These are phyloP conservation scores for Lypha dubia DNA, from an alignment of 2,888 invertebrate species.

Conservation along the genomic window DNA sequence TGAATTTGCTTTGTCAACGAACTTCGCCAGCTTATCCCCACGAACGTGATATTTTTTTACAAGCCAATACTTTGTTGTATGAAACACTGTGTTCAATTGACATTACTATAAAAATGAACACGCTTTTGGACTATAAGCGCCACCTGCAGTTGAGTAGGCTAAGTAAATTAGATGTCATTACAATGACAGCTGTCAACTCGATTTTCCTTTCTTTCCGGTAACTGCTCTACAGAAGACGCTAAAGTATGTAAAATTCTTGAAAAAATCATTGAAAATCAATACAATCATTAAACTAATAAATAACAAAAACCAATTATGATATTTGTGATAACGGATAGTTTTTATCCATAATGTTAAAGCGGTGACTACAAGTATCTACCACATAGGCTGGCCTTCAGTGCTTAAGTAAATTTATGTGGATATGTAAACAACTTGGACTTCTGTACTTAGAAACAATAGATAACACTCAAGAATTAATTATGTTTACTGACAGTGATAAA, in stretches of 20 bases:
- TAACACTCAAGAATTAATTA: too few relatives aligned
- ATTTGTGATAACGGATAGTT: background rate
- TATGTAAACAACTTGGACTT: background rate
- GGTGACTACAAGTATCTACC: background rate
- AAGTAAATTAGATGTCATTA: slow-evolving; percentile 4
- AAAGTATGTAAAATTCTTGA: slow-evolving; percentile 80
- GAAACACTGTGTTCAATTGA: slow-evolving; percentile 1
- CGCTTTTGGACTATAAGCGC: background rate
- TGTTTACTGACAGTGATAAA: too few relatives aligned
- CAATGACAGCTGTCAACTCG: slow-evolving; percentile 74
- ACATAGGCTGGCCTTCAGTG: slow-evolving; percentile 1
- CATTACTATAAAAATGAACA: slow-evolving; percentile 15
- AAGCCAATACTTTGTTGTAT: too few relatives aligned
- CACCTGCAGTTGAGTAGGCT: slow-evolving; percentile 17
- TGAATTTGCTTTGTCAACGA: too few relatives aligned
- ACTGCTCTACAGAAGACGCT: slow-evolving; percentile 80
- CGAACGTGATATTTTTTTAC: too few relatives aligned
- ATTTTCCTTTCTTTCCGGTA: slow-evolving; percentile 83
- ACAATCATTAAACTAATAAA: slow-evolving; percentile 71
- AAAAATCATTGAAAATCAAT: slow-evolving; percentile 78
- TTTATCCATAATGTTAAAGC: slow-evolving; percentile 11
- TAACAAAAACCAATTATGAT: slow-evolving; percentile 31
- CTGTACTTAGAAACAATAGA: background rate
- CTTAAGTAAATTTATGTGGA: background rate
- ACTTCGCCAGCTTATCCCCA: too few relatives aligned